These are phyloP conservation scores for Polypedilum vanderplanki DNA, from an alignment of 1,140 invertebrate genomes.

Conservation along the genomic window DNA sequence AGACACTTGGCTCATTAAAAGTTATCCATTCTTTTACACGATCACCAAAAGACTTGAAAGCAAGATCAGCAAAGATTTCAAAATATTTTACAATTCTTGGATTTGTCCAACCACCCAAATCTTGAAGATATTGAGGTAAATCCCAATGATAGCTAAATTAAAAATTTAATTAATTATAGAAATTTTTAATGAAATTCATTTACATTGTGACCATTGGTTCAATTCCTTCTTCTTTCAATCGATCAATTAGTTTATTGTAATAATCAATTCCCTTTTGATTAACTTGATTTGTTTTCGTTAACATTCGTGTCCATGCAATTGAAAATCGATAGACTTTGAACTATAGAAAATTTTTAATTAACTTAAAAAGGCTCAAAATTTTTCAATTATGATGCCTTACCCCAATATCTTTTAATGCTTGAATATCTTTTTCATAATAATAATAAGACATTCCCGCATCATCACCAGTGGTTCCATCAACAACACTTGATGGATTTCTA, in stretches of 20 bases:
- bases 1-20: constrained; percentile 25
- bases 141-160: constrained; percentile 37
- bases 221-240: constrained; percentile 47
- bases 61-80: constrained; percentile 46
- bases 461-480: constrained; percentile 49
- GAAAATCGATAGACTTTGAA: constrained; percentile 52
- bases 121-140: constrained; percentile 38
- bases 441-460: constrained; percentile 54
- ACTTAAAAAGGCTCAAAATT: constrained; percentile 27
- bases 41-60: constrained; percentile 46
- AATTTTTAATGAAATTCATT: neutral
- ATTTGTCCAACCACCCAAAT: constrained; percentile 44
- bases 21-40: constrained; percentile 34
- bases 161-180: neutral
- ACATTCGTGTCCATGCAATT: constrained; percentile 49
- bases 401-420: constrained; percentile 45
- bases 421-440: constrained; percentile 50
- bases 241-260: constrained; percentile 40
- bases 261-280: constrained; percentile 37
- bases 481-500: constrained; percentile 45
- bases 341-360: constrained; percentile 45
- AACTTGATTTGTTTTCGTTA: constrained; percentile 44
- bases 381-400: constrained; percentile 53
- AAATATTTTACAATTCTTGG: constrained; percentile 46
- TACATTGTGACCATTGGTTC: constrained; percentile 40